Conservation (phyloP, 2,113 vertebrate species). For the Corapipo altera region DNA sequence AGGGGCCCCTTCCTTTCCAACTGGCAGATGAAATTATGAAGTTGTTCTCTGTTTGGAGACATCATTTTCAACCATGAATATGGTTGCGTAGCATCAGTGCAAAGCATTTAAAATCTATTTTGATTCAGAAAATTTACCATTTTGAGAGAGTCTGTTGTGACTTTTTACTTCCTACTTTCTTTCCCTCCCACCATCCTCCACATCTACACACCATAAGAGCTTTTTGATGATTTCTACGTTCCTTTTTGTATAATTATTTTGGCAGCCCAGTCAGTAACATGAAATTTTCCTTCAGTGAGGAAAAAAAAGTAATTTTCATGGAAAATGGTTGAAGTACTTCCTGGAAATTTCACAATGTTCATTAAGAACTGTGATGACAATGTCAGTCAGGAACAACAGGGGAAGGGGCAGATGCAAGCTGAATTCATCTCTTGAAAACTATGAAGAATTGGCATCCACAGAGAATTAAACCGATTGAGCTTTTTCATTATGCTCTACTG, state of each 20-base stretch:
- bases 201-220: not conserved
- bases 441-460: not conserved
- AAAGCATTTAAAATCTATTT: not conserved
- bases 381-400: not conserved
- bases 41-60: not conserved
- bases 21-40: not conserved
- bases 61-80: not conserved
- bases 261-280: not conserved
- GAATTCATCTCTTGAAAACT: not conserved
- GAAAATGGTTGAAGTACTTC: not conserved
- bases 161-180: not conserved
- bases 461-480: not conserved
- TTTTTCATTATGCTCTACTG: not conserved
- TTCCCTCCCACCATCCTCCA: not conserved
- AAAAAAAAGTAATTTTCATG: not conserved
- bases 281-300: not conserved
- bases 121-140: not conserved
- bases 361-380: not conserved
- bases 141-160: not conserved
- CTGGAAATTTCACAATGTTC: not conserved
- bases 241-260: not conserved
- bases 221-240: not conserved
- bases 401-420: not conserved
- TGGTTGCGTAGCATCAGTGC: not conserved
- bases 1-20: not conserved